Evolutionary conservation across 2,888 invertebrate genomes (phyloP).

Genomic region (Monopis laevigella): DNA sequence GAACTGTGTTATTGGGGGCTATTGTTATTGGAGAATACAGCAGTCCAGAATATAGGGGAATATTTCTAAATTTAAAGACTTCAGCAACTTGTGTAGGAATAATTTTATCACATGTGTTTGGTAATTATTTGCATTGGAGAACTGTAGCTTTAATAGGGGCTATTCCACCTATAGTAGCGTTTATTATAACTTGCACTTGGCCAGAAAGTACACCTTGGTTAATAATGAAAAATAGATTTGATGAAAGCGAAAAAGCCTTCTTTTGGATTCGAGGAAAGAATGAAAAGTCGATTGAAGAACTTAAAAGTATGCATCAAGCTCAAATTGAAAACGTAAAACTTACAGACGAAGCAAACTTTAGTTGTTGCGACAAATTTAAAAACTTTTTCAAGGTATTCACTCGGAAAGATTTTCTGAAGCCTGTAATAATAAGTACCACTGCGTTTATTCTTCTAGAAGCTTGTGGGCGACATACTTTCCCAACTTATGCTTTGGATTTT

Average conservation of each 20-base stretch:
- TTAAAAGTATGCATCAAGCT: constrained; percentile 2
- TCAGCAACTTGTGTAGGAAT: constrained; percentile 28
- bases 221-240: constrained; percentile 17
- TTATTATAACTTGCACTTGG: constrained; percentile 11
- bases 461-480: constrained; percentile 12
- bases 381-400: too few species aligned
- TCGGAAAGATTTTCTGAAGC: constrained; percentile 36
- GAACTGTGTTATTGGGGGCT: constrained; percentile 30
- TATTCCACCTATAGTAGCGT: constrained; percentile 1
- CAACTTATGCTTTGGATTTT: constrained; percentile 9
- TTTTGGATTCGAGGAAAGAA: constrained; percentile 12
- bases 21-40: constrained; percentile 41
- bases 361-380: too few species aligned
- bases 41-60: constrained; percentile 35
- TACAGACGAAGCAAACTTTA: background rate
- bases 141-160: constrained; percentile 13
- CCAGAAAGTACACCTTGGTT: constrained; percentile 22
- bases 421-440: constrained; percentile 28
- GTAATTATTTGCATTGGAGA: constrained; percentile 14
- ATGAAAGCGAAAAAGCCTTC: constrained; percentile 12
- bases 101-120: constrained; percentile 11
- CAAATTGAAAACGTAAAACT: constrained; percentile 6
- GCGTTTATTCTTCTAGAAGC: constrained; percentile 16
- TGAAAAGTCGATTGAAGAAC: constrained; percentile 1
- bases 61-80: constrained; percentile 39